Evolutionary conservation across 1,140 invertebrate genomes (phyloP), one percentile per base, ranked within the genome.

Genomic region (Zaprionus davidi): DNA sequence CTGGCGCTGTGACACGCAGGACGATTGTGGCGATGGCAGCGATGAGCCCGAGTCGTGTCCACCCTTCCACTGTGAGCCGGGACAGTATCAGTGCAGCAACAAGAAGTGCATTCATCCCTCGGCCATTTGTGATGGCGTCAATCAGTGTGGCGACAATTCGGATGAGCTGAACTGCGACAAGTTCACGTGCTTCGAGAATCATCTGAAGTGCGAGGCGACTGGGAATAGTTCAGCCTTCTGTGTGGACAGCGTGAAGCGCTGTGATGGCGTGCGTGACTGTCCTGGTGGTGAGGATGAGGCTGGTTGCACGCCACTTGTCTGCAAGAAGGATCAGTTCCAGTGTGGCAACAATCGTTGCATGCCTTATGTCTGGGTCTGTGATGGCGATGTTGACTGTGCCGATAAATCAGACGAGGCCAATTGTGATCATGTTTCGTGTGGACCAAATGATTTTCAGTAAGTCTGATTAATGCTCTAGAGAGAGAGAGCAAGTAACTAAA

Each of bases 1-100:
- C 84, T 98, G 96, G 96, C 94, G 95, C 38, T 98, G 97, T 91
- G 97, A 98, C 82, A 95, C 95, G 0, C 92, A 96, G 94, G 95
- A 97, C 88, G 96, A 97, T 91, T 97, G 96, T 92, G 96, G 96
- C 1, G 96, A 97, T 93, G 94, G 94, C n/a, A 96, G 94, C 38
- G 96, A 97, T 93, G 96, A 97, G 93, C 96, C 96, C 0, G 92
- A 92, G 7, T 92, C 94, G 44, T 97, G 96, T 91, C 95, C 94
- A 1, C 90, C 93, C 24, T 98, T 97, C 92, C 93, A 95, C 44
- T 98, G 97, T 90, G 90, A 94, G 26, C 95, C 95, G 15, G 97
- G 97, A 0, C 95, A 97, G 92, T 97, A 96, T 93, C 97, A 97
- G 92, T 98, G 97, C 65, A 81, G 78, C 15, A 94, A 95, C 78